Evolutionary conservation across 2,113 vertebrate genomes (phyloP).

Genomic region (Macquaria australasica): DNA sequence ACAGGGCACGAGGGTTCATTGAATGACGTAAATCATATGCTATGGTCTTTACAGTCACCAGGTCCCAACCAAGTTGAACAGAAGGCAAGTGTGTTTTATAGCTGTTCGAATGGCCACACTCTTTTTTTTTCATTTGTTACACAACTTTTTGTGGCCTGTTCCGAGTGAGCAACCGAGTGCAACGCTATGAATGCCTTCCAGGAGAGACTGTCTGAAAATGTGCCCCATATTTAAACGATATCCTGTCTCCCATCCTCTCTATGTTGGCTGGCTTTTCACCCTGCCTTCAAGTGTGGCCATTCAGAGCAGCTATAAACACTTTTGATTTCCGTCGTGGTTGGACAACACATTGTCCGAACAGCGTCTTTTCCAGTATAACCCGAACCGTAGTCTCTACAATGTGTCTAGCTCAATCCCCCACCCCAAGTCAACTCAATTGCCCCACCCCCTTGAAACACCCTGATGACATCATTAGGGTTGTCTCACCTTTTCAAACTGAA

Average conservation of each 20-base stretch:
- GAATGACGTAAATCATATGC: not conserved
- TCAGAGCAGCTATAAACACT: not conserved
- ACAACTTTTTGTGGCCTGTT: too few relatives aligned
- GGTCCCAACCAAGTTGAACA: not conserved
- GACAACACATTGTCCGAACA: not conserved
- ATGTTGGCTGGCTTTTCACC: not conserved
- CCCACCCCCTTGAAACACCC: not conserved
- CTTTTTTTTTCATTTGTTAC: too few relatives aligned
- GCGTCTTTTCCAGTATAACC: too few relatives aligned
- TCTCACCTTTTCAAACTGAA: not conserved
- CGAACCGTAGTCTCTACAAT: not conserved
- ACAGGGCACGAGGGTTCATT: not conserved
- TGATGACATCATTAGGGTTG: not conserved
- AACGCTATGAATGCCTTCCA: not conserved
- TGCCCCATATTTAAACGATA: not conserved
- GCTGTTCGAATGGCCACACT: not conserved
- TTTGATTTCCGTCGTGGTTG: not conserved
- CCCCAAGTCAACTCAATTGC: too few relatives aligned
- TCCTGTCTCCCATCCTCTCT: fast-evolving
- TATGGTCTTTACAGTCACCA: not conserved
- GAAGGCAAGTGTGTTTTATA: not conserved
- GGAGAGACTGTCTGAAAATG: not conserved
- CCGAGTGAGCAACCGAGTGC: too few relatives aligned
- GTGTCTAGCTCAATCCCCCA: not conserved
- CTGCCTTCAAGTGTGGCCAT: not conserved